These are phyloP conservation scores for Prosapia bicincta DNA, from an alignment of 2,888 invertebrate species.

Conservation along the genomic window DNA sequence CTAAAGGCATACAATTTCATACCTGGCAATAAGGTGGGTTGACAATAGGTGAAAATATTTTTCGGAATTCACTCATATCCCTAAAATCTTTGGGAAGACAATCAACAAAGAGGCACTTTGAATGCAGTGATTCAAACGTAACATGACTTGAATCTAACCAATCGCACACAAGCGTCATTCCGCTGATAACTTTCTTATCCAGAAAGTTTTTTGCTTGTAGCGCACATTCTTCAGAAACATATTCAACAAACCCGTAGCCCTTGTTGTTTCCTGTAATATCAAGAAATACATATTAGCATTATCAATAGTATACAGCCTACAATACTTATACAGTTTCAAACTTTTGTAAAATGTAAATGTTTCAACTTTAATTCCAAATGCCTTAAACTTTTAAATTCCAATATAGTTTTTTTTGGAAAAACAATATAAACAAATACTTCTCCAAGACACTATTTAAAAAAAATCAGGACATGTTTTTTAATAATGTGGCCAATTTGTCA, in stretches of 20 bases:
- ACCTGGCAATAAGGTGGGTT: constrained; percentile 55
- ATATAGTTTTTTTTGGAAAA: no score
- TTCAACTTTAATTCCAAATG: not conserved
- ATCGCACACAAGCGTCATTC: constrained; percentile 49
- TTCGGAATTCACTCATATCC: constrained; percentile 50
- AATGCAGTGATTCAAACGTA: constrained; percentile 50
- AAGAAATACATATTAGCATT: no score
- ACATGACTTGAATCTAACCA: constrained; percentile 50
- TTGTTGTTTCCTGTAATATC: constrained; percentile 48
- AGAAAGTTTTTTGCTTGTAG: constrained; percentile 48
- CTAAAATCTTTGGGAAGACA: constrained; percentile 51
- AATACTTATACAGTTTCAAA: no score
- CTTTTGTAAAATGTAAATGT: no score
- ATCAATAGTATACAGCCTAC: no score
- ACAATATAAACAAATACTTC: no score
- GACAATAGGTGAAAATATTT: constrained; percentile 49
- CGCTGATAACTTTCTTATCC: constrained; percentile 47
- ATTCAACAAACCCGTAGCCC: constrained; percentile 55
- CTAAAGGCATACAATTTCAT: constrained; percentile 41
- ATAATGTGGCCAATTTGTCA: no score
- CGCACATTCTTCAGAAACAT: constrained; percentile 49
- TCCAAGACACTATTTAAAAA: no score
- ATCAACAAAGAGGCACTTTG: constrained; percentile 52
- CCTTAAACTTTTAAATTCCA: no score
- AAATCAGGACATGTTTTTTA: no score